phyloP scores from a whole-genome alignment of 2,797 vertebrate species.

The Melanotaenia maccullochi region DNA sequence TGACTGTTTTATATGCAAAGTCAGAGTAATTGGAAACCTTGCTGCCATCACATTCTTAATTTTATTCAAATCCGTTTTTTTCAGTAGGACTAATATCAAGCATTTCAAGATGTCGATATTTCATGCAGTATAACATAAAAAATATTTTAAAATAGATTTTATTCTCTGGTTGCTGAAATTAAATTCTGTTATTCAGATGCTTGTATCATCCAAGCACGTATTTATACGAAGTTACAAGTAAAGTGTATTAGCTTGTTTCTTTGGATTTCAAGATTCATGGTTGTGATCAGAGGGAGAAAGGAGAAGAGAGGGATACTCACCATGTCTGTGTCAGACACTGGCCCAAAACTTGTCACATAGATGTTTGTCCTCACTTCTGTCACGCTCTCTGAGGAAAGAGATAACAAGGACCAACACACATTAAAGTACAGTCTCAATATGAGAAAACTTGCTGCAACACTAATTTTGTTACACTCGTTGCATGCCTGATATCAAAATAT shows the following conservation, averaged over 20 bases:
- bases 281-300: conserved; percentile 1
- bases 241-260: conserved; percentile 1
- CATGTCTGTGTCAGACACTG: conserved; percentile 98
- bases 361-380: conserved; percentile 99
- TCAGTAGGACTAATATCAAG: not conserved
- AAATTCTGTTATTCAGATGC: not conserved
- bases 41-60: not conserved
- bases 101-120: not conserved
- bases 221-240: conserved; percentile 8
- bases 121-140: not conserved
- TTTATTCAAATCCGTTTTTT: not conserved
- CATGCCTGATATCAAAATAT: too few species aligned
- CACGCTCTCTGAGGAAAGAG: conserved; percentile 87
- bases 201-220: not conserved
- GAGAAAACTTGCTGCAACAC: not conserved
- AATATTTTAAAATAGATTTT: not conserved
- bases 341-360: conserved; percentile 98
- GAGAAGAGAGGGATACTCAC: conserved; percentile 80
- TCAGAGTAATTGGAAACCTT: not conserved
- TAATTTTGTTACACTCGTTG: too few species aligned
- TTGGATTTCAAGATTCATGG: conserved; percentile 16
- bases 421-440: conserved; percentile 23
- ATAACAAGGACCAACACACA: conserved; percentile 29
- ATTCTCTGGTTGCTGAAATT: not conserved
- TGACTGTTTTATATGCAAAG: not conserved